These are phyloP conservation scores for Podocnemis expansa DNA, from an alignment of 2,113 vertebrate genomes.

Conservation along the genomic window DNA sequence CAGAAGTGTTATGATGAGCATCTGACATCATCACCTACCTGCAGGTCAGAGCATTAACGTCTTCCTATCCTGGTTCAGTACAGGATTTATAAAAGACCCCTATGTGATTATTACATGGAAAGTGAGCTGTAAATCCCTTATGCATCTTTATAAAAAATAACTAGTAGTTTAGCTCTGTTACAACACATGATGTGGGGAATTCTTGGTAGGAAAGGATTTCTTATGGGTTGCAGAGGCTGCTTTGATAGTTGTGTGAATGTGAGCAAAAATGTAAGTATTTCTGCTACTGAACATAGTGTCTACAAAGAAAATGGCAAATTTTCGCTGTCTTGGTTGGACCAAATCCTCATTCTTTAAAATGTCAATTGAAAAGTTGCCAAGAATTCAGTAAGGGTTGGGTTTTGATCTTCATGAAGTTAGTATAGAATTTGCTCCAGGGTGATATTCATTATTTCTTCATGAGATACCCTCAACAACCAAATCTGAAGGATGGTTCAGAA, in stretches of 20 bases:
- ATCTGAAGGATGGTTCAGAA: neutral
- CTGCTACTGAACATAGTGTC: neutral
- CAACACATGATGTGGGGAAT: neutral
- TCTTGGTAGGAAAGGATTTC: neutral
- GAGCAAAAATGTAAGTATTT: neutral
- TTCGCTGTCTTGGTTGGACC: neutral
- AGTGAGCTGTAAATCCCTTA: neutral
- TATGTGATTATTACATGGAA: neutral
- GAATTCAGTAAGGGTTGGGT: neutral
- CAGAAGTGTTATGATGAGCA: neutral
- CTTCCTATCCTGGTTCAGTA: neutral
- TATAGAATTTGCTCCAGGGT: neutral
- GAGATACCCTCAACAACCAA: accelerated
- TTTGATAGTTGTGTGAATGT: neutral
- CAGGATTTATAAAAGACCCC: neutral
- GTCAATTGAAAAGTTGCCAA: neutral
- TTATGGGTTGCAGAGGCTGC: neutral
- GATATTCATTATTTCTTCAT: neutral
- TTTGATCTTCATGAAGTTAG: neutral
- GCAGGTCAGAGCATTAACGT: neutral
- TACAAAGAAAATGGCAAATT: neutral
- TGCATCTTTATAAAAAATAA: neutral
- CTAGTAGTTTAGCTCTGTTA: neutral
- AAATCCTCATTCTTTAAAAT: neutral
- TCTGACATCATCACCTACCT: neutral